phyloP scores from a whole-genome alignment of 2,888 invertebrate genomes.

The Heliconius hortense region DNA sequence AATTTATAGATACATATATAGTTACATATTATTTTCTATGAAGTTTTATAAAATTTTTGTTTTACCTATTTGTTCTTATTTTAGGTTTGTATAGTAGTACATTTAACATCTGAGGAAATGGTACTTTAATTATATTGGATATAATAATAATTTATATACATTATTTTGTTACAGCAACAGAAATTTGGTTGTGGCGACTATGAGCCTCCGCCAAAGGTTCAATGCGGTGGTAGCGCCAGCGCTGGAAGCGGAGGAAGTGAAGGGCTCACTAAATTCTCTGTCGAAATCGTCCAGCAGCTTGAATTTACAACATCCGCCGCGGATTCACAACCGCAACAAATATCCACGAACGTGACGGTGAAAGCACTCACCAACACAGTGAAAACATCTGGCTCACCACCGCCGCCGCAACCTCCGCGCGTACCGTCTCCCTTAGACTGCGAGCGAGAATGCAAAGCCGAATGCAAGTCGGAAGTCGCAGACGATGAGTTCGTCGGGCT shows the following conservation, averaged over 20 bases:
- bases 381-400: slow-evolving; percentile 72
- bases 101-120: not conserved
- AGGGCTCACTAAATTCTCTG: slow-evolving; percentile 89
- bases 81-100: not conserved
- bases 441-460: slow-evolving; percentile 89
- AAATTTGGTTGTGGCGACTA: slow-evolving; percentile 88
- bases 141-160: slow-evolving; percentile 19
- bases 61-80: not conserved
- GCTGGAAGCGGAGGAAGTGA: slow-evolving; percentile 75
- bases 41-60: too few relatives aligned
- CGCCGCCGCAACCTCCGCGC: slow-evolving; percentile 75
- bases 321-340: slow-evolving; percentile 93
- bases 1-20: too few relatives aligned
- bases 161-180: slow-evolving; percentile 86
- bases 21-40: not conserved
- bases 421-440: slow-evolving; percentile 91
- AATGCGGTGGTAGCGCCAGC: slow-evolving; percentile 76
- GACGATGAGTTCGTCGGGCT: slow-evolving; percentile 93
- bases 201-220: slow-evolving; percentile 89
- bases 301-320: slow-evolving; percentile 94
- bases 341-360: slow-evolving; percentile 95
- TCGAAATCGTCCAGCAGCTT: slow-evolving; percentile 95
- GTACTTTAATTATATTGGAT: not conserved
- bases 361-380: slow-evolving; percentile 83
- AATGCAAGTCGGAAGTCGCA: slow-evolving; percentile 90